phyloP scores from a whole-genome alignment of 2,888 invertebrate genomes.

The Sesamia inferens region DNA sequence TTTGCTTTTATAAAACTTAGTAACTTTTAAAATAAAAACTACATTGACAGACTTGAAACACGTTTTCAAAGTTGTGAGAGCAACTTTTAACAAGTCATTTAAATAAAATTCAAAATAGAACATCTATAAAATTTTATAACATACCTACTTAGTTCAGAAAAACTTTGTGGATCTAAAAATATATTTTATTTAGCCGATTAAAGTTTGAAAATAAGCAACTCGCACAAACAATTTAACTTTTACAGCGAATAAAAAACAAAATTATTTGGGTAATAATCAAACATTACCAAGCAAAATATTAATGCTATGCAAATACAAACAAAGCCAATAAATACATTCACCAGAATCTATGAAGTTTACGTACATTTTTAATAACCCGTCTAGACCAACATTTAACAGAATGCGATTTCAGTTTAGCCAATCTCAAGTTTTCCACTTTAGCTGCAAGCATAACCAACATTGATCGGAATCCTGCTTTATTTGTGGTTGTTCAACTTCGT shows the following conservation, averaged over 20 bases:
- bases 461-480: constrained; percentile 82
- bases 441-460: constrained; percentile 69
- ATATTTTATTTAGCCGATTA: constrained; percentile 30
- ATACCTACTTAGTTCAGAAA: background rate
- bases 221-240: background rate
- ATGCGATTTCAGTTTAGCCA: constrained; percentile 80
- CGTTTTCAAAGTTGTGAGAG: constrained; percentile 16
- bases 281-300: constrained; percentile 3
- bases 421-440: constrained; percentile 83
- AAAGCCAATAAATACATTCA: constrained; percentile 68
- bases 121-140: background rate
- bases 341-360: constrained; percentile 77
- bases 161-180: constrained; percentile 16
- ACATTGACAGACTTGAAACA: constrained; percentile 4
- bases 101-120: constrained; percentile 34
- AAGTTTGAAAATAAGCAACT: constrained; percentile 29
- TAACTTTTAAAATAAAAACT: constrained; percentile 25
- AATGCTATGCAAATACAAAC: constrained; percentile 51
- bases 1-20: background rate
- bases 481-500: constrained; percentile 71
- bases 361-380: constrained; percentile 86
- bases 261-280: constrained; percentile 17
- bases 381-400: constrained; percentile 83
- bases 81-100: constrained; percentile 26
- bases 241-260: constrained; percentile 11